Evolutionary conservation across 2,888 invertebrate genomes (phyloP), one percentile per base, ranked within the genome.

Genomic region (Mechanitis mazaeus): DNA sequence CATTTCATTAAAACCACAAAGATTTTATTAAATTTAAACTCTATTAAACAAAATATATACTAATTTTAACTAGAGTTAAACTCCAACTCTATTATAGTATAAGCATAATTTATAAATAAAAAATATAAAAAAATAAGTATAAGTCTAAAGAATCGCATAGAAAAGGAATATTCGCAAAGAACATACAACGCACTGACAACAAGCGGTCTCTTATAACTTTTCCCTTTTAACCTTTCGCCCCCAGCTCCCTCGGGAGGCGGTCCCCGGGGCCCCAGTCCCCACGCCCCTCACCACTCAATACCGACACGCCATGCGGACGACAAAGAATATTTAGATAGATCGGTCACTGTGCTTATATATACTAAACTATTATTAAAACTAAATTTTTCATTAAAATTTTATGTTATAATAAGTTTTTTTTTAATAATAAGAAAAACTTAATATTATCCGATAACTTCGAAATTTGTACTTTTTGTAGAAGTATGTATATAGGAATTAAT

Each of bases 161-260:
- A 80, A 84, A 85, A 83, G 85, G 85, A 84, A 72, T 69, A 69
- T 72, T 70, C 72, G 80, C 79, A 79, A 81, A 83, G 80, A 82
- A 82, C 78, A 78, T 50, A 50, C 50, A 50, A 31, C 77, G 78
- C 87, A 90, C 83, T 81, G 81, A 84, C 86, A 86, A 87, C 88
- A 85, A 87, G 86, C 87, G 87, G 86, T 87, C 89, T 85, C 87
- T 89, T 89, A 87, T 88, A 88, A 89, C 88, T 89, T 89, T 88
- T 88, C 87, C 89, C 89, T 89, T 89, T 89, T 88, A 89, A 88
- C 89, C 89, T 89, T 89, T 87, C 84, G 80, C 78, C 80, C 72
- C 73, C 72, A 71, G 70, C 72, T 87, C 89, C 87, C 87, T 78
- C 79, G 90, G 90, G 90, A 89, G 91, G 90, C 90, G 90, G 89